phyloP scores from a whole-genome alignment of 2,113 vertebrate genomes.

The Chelonoidis abingdonii region DNA sequence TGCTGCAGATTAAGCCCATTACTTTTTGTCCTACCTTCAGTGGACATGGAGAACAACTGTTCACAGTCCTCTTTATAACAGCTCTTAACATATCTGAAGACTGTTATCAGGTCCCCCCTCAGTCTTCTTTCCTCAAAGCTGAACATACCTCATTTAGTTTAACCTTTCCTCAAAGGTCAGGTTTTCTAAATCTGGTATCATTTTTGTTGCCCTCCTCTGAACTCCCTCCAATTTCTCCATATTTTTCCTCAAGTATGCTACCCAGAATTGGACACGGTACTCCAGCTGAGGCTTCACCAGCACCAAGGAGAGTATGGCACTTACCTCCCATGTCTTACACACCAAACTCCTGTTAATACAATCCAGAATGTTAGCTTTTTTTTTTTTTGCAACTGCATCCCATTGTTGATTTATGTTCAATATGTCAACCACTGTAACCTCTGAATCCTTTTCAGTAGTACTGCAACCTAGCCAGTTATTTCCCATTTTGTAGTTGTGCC shows the following conservation, averaged over 20 bases:
- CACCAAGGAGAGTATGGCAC: too few relatives aligned
- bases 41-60: too few relatives aligned
- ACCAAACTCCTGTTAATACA: too few relatives aligned
- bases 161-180: neutral
- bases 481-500: neutral
- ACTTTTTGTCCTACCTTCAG: neutral
- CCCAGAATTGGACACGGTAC: neutral
- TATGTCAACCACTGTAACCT: neutral
- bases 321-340: too few relatives aligned
- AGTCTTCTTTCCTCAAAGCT: neutral
- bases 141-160: neutral
- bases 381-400: neutral
- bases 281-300: too few relatives aligned
- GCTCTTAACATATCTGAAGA: neutral
- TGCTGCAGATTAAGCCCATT: neutral
- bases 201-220: neutral
- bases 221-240: too few relatives aligned
- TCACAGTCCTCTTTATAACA: neutral
- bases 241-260: neutral
- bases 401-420: neutral
- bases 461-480: neutral
- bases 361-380: too few relatives aligned
- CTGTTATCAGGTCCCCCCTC: neutral
- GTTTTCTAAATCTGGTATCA: too few relatives aligned
- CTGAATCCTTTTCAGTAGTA: neutral